Conservation (phyloP, 1,140 invertebrate species). For the Dendrolimus punctatus region DNA sequence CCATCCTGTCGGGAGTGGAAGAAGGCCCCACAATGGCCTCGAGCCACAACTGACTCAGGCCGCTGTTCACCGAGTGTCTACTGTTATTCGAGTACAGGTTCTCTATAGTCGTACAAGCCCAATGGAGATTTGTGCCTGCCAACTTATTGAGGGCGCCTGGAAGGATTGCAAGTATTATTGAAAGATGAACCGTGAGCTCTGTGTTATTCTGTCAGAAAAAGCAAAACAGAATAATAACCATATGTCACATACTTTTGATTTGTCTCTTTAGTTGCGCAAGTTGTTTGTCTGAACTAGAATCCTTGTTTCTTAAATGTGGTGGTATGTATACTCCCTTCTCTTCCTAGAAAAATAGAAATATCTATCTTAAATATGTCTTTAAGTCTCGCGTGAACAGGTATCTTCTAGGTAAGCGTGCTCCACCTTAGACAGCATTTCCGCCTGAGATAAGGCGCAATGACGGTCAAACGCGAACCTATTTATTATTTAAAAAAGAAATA, state of each 20-base stretch:
- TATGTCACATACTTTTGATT: conserved; percentile 78
- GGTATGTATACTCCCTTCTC: conserved; percentile 83
- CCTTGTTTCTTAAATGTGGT: conserved; percentile 80
- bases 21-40: conserved; percentile 78
- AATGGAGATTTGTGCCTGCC: conserved; percentile 90
- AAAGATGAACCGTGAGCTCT: too few species aligned
- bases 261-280: conserved; percentile 80
- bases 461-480: too few species aligned
- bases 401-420: too few species aligned
- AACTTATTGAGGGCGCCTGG: conserved; percentile 87
- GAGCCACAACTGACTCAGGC: conserved; percentile 78
- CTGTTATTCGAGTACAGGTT: conserved; percentile 83
- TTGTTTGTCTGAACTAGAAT: conserved; percentile 72
- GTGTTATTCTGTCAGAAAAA: conserved; percentile 1
- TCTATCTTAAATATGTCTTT: too few species aligned
- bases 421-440: too few species aligned
- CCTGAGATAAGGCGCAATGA: too few species aligned
- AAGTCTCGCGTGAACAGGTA: too few species aligned
- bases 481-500: neutral
- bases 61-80: conserved; percentile 87
- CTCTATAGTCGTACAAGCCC: conserved; percentile 83
- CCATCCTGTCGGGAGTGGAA: conserved; percentile 82
- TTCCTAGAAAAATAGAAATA: conserved; percentile 40
- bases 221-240: conserved; percentile 1
- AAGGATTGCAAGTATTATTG: conserved; percentile 10